Evolutionary conservation across 2,797 vertebrate species (phyloP), one percentile per base, ranked within the genome.

Genomic region (Coendou prehensilis): DNA sequence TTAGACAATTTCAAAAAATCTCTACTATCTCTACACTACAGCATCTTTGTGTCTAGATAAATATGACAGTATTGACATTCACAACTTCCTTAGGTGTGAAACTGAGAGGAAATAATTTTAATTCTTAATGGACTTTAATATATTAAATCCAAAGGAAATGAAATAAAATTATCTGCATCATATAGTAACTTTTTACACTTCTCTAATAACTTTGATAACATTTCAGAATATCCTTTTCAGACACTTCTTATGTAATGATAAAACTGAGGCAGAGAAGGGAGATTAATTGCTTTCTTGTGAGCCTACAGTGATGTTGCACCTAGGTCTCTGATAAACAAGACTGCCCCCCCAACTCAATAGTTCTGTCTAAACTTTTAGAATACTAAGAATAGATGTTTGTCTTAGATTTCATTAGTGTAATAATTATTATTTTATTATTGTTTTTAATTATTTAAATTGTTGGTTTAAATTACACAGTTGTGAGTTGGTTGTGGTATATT

Each of bases 381-480:
- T 93, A 41, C 26, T 64, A 50, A 47, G 37, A 50, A 61, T 71
- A 50, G 45, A 50, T 59, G 47, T 75, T 82, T 30, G 5, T 82
- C 89, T 93, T 85, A 81, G 47, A 61, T 82, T 50, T 52, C 28
- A 88, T 86, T 82, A 37, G 20, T 67, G 2, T 78, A 63, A 15
- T 81, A 89, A 71, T 89, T 85, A 57, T 83, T 26, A 80, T 61
- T 85, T 87, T 84, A 20, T 57, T 13, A 63, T 82, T 33, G 37
- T 79, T 96, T 94, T 82, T 91, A 87, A 73, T 92, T 93, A 10
- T 89, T 91, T 89, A 94, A 79, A 56, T 93, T 93, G 47, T 9
- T 87, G 52, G 17, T 93, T 9, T 82, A 96, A 57, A 50, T 95
- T 83, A 59, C 79, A 73, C 23, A 69, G 41, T 84, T 26, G 47